Percentiles rank a stretch among this genome's conserved stretches.
Evolutionary conservation across 2,797 vertebrate genomes (phyloP).

Genomic region (Gymnoscopelus braueri): DNA sequence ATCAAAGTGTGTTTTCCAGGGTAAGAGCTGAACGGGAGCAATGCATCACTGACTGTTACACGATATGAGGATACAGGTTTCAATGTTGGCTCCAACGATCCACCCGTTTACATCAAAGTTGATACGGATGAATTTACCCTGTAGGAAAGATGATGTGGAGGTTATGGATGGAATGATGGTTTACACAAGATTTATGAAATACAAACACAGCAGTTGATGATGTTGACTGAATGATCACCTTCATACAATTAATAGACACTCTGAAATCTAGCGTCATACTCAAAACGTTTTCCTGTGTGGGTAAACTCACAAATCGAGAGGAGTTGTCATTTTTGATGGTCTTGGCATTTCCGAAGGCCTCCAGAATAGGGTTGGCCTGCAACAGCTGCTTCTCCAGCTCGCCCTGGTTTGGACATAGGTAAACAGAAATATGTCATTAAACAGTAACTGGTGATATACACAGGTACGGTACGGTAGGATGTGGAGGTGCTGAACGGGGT

Average conservation of each 20-base stretch:
- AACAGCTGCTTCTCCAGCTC: slow-evolving; percentile 98
- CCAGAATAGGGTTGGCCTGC: slow-evolving; percentile 96
- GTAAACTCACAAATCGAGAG: slow-evolving; percentile 92
- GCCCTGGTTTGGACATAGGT: slow-evolving; percentile 84
- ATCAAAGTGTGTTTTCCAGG: slow-evolving; percentile 1
- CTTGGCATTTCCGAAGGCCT: slow-evolving; percentile 98
- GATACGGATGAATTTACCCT: slow-evolving; percentile 99
- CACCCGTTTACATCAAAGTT: slow-evolving; percentile 98
- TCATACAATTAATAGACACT: not conserved
- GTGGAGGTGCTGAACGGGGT: slow-evolving; percentile 8
- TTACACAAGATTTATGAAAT: not conserved
- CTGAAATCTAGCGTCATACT: not conserved
- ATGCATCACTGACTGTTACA: not conserved
- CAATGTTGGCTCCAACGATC: slow-evolving; percentile 97
- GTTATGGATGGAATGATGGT: not conserved
- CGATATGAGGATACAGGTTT: slow-evolving; percentile 93
- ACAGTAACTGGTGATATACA: not conserved
- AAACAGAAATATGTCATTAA: slow-evolving; percentile 35
- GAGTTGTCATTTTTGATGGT: slow-evolving; percentile 99
- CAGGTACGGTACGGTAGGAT: not conserved
- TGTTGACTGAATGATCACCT: not conserved
- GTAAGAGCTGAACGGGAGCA: slow-evolving; percentile 1
- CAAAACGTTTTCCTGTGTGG: not conserved
- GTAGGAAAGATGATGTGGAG: slow-evolving; percentile 29
- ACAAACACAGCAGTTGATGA: not conserved